A percentile compares a stretch with the other conserved stretches of the same genome.
These are phyloP conservation scores for Peucedramus taeniatus DNA, from an alignment of 2,113 vertebrate genomes.

Conservation along the genomic window DNA sequence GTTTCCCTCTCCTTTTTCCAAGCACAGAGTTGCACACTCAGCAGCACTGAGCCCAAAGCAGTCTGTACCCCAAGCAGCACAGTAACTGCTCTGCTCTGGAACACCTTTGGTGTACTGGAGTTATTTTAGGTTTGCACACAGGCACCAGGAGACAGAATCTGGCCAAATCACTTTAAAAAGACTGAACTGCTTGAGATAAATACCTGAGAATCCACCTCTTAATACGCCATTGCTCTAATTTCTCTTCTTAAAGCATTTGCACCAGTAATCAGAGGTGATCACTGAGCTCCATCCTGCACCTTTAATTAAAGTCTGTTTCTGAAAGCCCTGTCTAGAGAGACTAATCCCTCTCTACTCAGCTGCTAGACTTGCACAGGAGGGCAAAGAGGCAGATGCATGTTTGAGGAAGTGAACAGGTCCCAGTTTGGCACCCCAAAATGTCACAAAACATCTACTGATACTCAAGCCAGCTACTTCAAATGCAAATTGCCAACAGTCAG, in stretches of 20 bases:
- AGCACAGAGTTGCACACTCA: neutral
- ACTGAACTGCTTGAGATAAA: constrained; percentile 34
- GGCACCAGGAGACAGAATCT: constrained; percentile 1
- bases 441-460: neutral
- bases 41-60: neutral
- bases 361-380: neutral
- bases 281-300: constrained; percentile 28
- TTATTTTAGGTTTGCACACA: neutral
- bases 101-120: neutral
- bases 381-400: neutral
- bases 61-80: neutral
- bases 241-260: constrained; percentile 62
- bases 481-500: neutral
- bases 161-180: constrained; percentile 14
- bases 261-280: constrained; percentile 58
- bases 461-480: neutral
- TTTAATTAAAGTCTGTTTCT: constrained; percentile 59
- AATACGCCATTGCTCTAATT: constrained; percentile 68
- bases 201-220: constrained; percentile 32
- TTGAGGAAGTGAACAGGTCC: neutral
- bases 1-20: neutral
- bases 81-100: neutral
- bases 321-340: constrained; percentile 40
- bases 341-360: constrained; percentile 36
- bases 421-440: neutral